Percentiles rank a stretch among this genome's conserved stretches.
These are phyloP conservation scores for Nothura maculosa DNA, from an alignment of 2,797 vertebrate genomes.

Conservation along the genomic window DNA sequence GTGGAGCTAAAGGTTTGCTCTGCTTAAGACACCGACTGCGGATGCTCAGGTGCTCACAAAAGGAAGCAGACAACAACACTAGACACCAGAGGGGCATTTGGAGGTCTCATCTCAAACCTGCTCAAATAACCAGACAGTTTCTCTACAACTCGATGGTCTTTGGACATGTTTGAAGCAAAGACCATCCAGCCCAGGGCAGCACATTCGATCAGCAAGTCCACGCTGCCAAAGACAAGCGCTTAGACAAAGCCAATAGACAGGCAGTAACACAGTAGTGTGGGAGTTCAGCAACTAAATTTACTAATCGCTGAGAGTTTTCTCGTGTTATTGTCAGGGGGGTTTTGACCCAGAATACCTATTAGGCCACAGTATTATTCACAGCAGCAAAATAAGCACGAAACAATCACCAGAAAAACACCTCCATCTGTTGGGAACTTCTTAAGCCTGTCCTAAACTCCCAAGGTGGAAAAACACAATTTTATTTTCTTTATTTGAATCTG, in stretches of 20 bases:
- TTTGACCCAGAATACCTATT: background rate
- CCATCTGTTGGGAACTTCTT: background rate
- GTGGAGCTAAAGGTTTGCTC: background rate
- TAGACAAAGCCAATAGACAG: background rate
- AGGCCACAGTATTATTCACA: background rate
- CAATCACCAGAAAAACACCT: slow-evolving; percentile 6
- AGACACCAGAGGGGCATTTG: background rate
- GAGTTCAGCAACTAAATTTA: background rate
- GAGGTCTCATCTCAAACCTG: background rate
- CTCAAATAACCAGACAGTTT: background rate
- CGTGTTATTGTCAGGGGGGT: background rate
- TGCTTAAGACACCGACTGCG: background rate
- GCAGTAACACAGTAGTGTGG: background rate
- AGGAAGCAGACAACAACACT: background rate
- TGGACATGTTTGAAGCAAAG: background rate
- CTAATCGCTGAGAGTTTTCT: background rate
- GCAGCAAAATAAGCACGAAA: background rate
- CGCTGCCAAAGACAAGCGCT: background rate
- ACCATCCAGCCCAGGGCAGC: background rate
- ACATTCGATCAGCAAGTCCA: background rate
- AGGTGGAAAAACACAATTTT: background rate
- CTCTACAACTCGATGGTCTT: background rate
- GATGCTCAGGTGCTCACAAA: background rate
- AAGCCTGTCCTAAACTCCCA: background rate
- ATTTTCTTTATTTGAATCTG: slow-evolving; percentile 23